Evolutionary conservation across 2,888 invertebrate species (phyloP), one percentile per base, ranked within the genome.

Genomic region (Neelides folsomi): DNA sequence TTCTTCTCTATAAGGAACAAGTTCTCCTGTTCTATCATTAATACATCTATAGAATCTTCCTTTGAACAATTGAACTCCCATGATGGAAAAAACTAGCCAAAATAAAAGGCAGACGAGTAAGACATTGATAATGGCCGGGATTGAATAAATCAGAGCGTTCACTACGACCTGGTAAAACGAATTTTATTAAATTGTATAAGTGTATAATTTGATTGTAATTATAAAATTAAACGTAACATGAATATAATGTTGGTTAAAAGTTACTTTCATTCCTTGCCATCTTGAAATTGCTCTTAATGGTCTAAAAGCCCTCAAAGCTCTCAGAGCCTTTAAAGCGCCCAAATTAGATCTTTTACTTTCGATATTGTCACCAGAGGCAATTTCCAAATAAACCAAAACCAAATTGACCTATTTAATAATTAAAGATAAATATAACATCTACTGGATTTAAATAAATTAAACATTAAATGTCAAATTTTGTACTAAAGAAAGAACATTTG

Each of bases 71-170:
- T 93, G 92, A 45, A 93, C 92, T 59, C 92, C 92, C 90, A 93
- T 92, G 69, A 93, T 93, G 66, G 92, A 90, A 76, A 94, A 94
- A 70, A 94, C 92, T 66, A 94, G 80, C 94, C 94, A 94, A 77
- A 94, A 94, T 64, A 94, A 88, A 71, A 93, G 78, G 77, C 93
- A 93, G 69, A 94, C 94, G 70, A 94, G 78, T 68, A 94, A 78
- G 62, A 94, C 94, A 74, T 94, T 94, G 77, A 92, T 86, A 74
- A 94, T 94, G 75, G 92, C 89, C 66, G 94, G 94, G 73, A 94
- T 93, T 65, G 94, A 93, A 74, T 90, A 89, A 88, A 94, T 90
- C 67, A 94, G 78, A 66, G 93, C 93, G 74, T 94, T 94, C 65
- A 94, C 94, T 66, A 94, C 94, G 73, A 94, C 93, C 77, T 80